Percentiles rank a stretch among this genome's conserved stretches.
These are phyloP conservation scores for Gerris lacustris DNA, from an alignment of 2,888 invertebrate genomes.

Conservation along the genomic window DNA sequence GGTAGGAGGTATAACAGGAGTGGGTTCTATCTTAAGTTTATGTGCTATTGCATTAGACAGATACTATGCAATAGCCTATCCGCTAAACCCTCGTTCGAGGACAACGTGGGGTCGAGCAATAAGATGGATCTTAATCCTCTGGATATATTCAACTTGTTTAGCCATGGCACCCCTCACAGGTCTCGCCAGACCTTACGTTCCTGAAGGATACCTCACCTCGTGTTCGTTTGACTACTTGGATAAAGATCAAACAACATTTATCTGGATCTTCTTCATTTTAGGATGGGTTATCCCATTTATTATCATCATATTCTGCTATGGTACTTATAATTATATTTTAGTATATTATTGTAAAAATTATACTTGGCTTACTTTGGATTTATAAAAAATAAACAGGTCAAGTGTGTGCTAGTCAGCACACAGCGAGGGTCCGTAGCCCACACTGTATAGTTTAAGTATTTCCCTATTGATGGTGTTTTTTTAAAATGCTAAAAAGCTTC, in stretches of 20 bases:
- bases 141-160: conserved; percentile 61
- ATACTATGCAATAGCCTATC: conserved; percentile 68
- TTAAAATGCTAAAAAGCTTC: too few relatives aligned
- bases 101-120: conserved; percentile 51
- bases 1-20: conserved; percentile 65
- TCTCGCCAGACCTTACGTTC: conserved; percentile 56
- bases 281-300: conserved; percentile 62
- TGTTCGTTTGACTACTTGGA: conserved; percentile 78
- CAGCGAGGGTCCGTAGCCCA: too few relatives aligned
- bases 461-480: too few relatives aligned
- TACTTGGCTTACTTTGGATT: too few relatives aligned
- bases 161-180: conserved; percentile 56
- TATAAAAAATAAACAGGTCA: too few relatives aligned
- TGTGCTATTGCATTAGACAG: conserved; percentile 70
- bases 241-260: conserved; percentile 48
- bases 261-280: conserved; percentile 59
- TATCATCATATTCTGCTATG: conserved; percentile 60
- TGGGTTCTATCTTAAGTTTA: conserved; percentile 66
- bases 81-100: conserved; percentile 53
- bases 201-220: conserved; percentile 63
- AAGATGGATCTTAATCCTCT: conserved; percentile 49
- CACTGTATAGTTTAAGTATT: too few relatives aligned
- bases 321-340: conserved; percentile 26
- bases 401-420: too few relatives aligned
- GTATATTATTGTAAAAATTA: too few relatives aligned